Evolutionary conservation across 2,113 vertebrate species (phyloP).

Genomic region (Sialia sialis): DNA sequence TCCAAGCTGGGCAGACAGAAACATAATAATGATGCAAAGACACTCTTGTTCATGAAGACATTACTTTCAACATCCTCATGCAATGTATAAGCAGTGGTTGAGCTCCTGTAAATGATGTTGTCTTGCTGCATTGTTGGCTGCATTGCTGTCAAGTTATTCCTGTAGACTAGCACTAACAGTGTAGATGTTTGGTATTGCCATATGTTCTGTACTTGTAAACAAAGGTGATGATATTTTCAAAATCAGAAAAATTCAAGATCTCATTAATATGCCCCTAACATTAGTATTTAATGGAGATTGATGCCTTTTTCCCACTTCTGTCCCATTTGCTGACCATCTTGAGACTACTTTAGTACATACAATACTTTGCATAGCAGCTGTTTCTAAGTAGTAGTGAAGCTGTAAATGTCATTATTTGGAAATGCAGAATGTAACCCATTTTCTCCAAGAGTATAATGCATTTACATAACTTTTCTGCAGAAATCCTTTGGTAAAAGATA

Average conservation of each 20-base stretch:
- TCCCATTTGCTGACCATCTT: background rate
- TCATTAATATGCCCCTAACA: background rate
- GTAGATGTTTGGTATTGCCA: background rate
- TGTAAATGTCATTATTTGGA: background rate
- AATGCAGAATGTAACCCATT: background rate
- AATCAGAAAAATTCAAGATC: background rate
- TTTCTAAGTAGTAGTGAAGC: background rate
- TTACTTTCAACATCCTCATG: background rate
- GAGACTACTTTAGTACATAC: background rate
- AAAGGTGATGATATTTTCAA: background rate
- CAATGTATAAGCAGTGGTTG: background rate
- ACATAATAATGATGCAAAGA: background rate
- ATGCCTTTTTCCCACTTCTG: background rate
- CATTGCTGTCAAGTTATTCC: background rate
- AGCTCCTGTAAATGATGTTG: background rate
- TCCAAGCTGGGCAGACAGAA: background rate
- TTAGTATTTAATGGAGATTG: background rate
- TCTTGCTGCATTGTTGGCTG: background rate
- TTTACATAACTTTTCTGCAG: background rate
- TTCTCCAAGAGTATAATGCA: background rate
- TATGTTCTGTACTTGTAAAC: background rate
- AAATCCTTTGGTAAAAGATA: background rate
- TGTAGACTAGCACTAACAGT: background rate
- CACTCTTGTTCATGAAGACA: background rate
- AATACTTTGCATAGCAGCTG: background rate